Base-by-base conservation (phyloP, 1,140 invertebrate species). In the Cydia splendana region DNA sequence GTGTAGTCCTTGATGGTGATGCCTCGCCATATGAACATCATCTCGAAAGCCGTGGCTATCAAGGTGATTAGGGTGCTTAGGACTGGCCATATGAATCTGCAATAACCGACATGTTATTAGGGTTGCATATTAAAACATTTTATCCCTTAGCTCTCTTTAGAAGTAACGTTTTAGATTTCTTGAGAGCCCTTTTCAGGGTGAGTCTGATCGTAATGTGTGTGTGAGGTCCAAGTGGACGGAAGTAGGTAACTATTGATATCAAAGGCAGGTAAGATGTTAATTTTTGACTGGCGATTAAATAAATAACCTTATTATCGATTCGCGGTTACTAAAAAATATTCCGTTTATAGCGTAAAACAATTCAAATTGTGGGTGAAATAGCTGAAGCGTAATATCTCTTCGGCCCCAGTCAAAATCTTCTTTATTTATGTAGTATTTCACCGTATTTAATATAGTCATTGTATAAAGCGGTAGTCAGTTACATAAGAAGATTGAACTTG, bases 301-400 rank as follows among this genome's bases (percentile, higher is more conserved):
- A 77, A 57, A 18, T 65, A 20, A 88, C 87, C 87, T 87, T 38
- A 84, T 24, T 34, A 71, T 62, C 20, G 85, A 85, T 0, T 85
- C 75, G 15, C 51, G 74, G 18, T 88, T 87, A 20, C 82, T 84
- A 75, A 86, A 88, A 74, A 89, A 89, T 53, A 89, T 81, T 7
- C 88, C 88, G 76, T 86, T 82, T 10, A 80, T 51, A 0, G 79
- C 76, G 0, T 87, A 77, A 67, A 85, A 81, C 2, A 88, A 65
- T 28, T 79, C 75, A 1, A 89, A n/a, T 30, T 87, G 87, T 2
- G 88, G 88, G 75, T 89, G 88, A 78, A 87, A 89, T 69, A 81
- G 78, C 57, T 80, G 79, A 0, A 89, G 57, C 74, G 82, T 76
- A 28, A 86, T 78, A 20, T 81, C 62, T 1, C 81, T 67, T 18